Conservation (phyloP, 2,797 vertebrate genomes). For the Phataginus tetradactyla region DNA sequence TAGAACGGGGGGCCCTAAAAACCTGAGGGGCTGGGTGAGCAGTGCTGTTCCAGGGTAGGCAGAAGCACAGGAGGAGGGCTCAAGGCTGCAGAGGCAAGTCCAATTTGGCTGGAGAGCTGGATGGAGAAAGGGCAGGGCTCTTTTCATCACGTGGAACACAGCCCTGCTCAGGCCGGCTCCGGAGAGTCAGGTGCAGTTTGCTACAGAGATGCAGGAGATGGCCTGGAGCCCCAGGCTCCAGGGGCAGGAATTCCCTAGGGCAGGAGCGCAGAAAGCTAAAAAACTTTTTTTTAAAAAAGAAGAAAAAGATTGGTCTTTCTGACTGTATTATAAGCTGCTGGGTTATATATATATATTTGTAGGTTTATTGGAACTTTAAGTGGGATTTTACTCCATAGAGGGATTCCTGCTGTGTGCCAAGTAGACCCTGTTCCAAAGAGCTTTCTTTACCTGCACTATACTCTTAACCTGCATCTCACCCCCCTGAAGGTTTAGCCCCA, state of each 20-base stretch:
- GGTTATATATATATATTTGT: not conserved
- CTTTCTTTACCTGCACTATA: not conserved
- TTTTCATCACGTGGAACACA: not conserved
- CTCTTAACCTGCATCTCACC: not conserved
- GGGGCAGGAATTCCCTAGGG: not conserved
- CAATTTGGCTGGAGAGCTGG: not conserved
- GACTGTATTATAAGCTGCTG: not conserved
- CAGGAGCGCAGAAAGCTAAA: not conserved
- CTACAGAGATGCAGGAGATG: not conserved
- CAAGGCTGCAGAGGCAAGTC: not conserved
- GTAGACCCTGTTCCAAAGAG: not conserved
- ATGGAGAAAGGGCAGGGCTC: not conserved
- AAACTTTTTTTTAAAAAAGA: not conserved
- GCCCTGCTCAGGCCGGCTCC: not conserved
- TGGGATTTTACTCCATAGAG: not conserved
- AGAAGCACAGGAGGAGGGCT: not conserved
- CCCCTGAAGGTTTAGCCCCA: not conserved
- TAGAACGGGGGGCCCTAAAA: not conserved
- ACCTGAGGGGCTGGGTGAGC: not conserved
- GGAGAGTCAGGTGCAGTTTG: not conserved
- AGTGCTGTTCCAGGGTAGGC: fast-evolving
- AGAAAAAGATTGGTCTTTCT: not conserved
- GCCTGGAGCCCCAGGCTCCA: not conserved
- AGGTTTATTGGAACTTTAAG: not conserved
- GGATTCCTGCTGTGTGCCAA: not conserved